Evolutionary conservation across 2,113 vertebrate species (phyloP), one percentile per base, ranked within the genome.

Genomic region (Cottus gobio): DNA sequence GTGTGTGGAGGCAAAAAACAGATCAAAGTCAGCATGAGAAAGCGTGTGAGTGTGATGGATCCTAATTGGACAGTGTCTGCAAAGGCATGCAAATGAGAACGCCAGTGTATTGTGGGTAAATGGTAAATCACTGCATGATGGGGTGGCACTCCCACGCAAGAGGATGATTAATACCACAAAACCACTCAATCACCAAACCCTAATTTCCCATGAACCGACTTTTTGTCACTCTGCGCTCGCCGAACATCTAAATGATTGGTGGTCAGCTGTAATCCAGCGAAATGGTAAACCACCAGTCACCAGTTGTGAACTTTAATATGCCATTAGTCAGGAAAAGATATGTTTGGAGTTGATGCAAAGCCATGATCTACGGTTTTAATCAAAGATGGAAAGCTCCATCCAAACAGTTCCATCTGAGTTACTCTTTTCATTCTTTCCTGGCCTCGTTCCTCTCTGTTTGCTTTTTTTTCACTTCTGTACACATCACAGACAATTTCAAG

Each of bases 41-140:
- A 87, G 82, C 28, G 57, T 83, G 57, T 8, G 50, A 82, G 60
- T 79, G 79, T 90, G 91, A 91, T 87, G 87, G 88, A 92, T 88
- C 86, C 82, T 91, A 93, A 94, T 93, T 93, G 91, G 87, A 90
- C 78, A 82, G 86, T 64, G 85, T 81, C 86, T 85, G 82, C 79
- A 79, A 80, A 86, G 57, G 76, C 84, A 89, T 91, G 83, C 86
- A 92, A 90, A 93, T 92, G 87, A 90, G 80, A 73, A 69, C 82
- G 68, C 79, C 84, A 68, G 80, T 84, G 80, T 77, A 88, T 88
- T 92, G 82, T 90, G 84, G 79, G 67, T 88, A 89, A 92, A 87
- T 79, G 76, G 83, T 80, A 87, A 87, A 89, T 86, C 87, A 76
- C 70, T 79, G 34, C 85, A 72, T 48, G 80, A 74, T 75, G 73